Evolutionary conservation across 1,140 invertebrate species (phyloP), one percentile per base, ranked within the genome.

Genomic region (Bombus soroeensis): DNA sequence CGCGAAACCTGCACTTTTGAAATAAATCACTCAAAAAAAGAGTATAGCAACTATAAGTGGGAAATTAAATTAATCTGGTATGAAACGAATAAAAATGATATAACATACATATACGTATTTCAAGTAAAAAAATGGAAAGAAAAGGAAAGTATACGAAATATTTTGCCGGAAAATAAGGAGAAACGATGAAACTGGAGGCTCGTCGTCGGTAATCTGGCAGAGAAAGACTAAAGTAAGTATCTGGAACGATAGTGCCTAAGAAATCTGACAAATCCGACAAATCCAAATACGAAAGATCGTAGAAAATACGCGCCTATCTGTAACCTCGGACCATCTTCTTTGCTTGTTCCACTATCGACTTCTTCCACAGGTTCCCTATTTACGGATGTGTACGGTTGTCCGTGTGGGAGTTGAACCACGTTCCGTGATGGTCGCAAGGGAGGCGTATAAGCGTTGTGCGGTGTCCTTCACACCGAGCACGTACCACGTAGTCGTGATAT

Each of bases 221-320:
- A 66, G 81, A 43, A 34, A n/a, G 3, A n/a, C 12, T 4, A 2
- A n/a, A 8, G n/a, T 15, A 15, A 15, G n/a, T 18, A 32, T 28
- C 22, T 62, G 32, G 68, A 37, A 43, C 70, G 66, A 75, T 87
- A 89, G 91, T 89, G 87, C 85, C 89, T 71, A 73, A 90, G 86
- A 91, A 91, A 93, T 91, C 91, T 92, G 90, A 93, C 89, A 93
- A 93, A 93, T 93, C 91, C 89, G 90, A 92, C 92, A 91, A 92
- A 93, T 93, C 88, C 90, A 92, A 93, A 91, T 91, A 89, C 91
- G 84, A 86, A 88, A 89, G 91, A 91, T 91, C 84, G 74, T 79
- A 39, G 81, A 73, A 86, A 80, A 71, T 66, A 81, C 80, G 80
- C 83, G 79, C 87, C 87, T 89, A 82, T 47, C 74, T 13, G 12